These are phyloP conservation scores for Heliconius cydno DNA, from an alignment of 2,888 invertebrate genomes.

Conservation along the genomic window DNA sequence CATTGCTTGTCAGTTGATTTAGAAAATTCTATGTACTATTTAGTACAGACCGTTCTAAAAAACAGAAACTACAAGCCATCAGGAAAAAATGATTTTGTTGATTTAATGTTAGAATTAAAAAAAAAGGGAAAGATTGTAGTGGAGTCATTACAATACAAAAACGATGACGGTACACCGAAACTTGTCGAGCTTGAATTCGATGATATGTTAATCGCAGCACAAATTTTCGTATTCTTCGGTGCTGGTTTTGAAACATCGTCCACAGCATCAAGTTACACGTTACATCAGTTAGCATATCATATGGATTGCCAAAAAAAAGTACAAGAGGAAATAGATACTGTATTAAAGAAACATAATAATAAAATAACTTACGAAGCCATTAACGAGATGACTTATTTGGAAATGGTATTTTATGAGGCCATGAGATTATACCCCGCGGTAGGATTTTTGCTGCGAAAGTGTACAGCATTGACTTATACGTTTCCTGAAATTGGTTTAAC, in stretches of 20 bases:
- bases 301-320: slow-evolving; percentile 73
- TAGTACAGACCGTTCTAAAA: slow-evolving; percentile 62
- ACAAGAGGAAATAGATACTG: slow-evolving; percentile 71
- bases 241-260: slow-evolving; percentile 83
- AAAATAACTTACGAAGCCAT: slow-evolving; percentile 71
- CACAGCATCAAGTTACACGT: slow-evolving; percentile 73
- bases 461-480: slow-evolving; percentile 66
- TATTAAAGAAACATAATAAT: slow-evolving; percentile 64
- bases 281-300: slow-evolving; percentile 77
- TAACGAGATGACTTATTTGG: slow-evolving; percentile 72
- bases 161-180: slow-evolving; percentile 65
- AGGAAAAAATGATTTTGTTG: slow-evolving; percentile 74
- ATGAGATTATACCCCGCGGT: slow-evolving; percentile 76
- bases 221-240: slow-evolving; percentile 76
- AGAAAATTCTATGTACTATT: slow-evolving; percentile 60
- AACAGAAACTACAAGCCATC: slow-evolving; percentile 66
- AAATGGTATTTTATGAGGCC: slow-evolving; percentile 72
- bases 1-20: slow-evolving; percentile 62
- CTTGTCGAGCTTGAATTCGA: slow-evolving; percentile 64
- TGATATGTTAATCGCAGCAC: slow-evolving; percentile 69
- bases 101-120: slow-evolving; percentile 68
- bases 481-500: slow-evolving; percentile 69
- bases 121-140: slow-evolving; percentile 68
- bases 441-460: slow-evolving; percentile 66
- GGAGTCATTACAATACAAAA: slow-evolving; percentile 67